Evolutionary conservation across 2,797 vertebrate genomes (phyloP).

Genomic region (Decapterus maruadsi): DNA sequence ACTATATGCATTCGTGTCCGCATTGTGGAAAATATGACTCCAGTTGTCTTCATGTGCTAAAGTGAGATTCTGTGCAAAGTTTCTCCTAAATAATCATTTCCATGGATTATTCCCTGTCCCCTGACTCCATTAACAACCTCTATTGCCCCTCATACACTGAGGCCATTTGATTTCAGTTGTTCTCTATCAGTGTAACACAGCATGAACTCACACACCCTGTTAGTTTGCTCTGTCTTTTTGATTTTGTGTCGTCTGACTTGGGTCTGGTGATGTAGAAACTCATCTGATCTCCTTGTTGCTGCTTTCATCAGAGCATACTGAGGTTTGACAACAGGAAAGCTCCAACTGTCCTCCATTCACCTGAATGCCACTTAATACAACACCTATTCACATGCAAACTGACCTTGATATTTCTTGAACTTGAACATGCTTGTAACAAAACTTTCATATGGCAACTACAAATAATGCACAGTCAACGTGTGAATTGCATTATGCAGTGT

Average conservation of each 20-base stretch:
- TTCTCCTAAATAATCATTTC: slow-evolving; percentile 23
- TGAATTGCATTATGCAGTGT: too few species aligned
- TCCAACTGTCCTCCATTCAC: slow-evolving; percentile 21
- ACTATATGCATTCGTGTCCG: slow-evolving; percentile 30
- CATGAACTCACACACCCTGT: neutral
- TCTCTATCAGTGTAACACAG: neutral
- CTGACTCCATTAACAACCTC: slow-evolving; percentile 1
- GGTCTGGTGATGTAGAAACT: slow-evolving; percentile 11
- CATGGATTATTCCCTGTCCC: neutral
- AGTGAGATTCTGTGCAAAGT: slow-evolving; percentile 4
- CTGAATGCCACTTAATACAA: slow-evolving; percentile 12
- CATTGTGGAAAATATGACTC: slow-evolving; percentile 27
- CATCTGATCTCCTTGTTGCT: slow-evolving; percentile 32
- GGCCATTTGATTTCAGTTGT: neutral
- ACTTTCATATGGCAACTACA: neutral
- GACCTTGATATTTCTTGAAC: neutral
- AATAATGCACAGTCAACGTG: neutral
- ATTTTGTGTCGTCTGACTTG: slow-evolving; percentile 12
- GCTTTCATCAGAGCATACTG: slow-evolving; percentile 25
- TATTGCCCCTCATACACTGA: neutral
- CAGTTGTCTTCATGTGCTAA: slow-evolving; percentile 27
- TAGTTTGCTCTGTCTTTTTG: neutral
- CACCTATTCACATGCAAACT: slow-evolving; percentile 9
- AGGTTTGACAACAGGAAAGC: slow-evolving; percentile 34
- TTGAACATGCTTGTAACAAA: neutral